Base-by-base conservation (phyloP, 2,888 invertebrate genomes). In the Rotaria socialis region DNA sequence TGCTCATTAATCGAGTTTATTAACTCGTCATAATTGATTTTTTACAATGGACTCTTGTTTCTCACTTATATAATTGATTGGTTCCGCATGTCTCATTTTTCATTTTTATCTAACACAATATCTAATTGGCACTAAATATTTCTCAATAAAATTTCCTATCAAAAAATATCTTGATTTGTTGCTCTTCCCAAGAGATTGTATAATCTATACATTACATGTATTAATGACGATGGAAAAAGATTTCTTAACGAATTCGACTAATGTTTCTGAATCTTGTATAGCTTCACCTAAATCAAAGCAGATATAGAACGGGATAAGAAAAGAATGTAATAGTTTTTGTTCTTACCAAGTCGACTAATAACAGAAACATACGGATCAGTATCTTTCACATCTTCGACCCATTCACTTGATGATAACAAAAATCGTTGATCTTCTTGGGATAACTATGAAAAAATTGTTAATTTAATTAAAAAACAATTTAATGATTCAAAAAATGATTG, bases 341-440 rank as follows among this genome's bases (percentile, higher is more conserved):
- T 27, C 47, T 47, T 80, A 80, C 80, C 80, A n/a, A 80, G 47
- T 47, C 80, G 43, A n/a, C 47, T 47, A 14, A 80, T 10, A 80
- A 80, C 80, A 24, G 80, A 80, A 10, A 80, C 47, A 47, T 80
- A 80, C 47, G 80, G 80, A 80, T 80, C 80, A 80, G 47, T 80
- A 80, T 80, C 80, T 80, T 80, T 80, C 10, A 43, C 80, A 47
- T 80, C 80, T 80, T 80, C 80, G 35, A 80, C 24, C 43, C 43
- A 80, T 80, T 80, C 80, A 80, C 43, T 80, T 19, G 80, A 80
- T 47, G 24, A 24, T 80, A 80, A 43, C n/a, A 80, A 47, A 24
- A 80, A 47, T 19, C 80, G 80, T n/a, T 80, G 80, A 80, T 80
- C 80, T 80, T 80, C 80, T 80, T 80, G 80, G 10, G 80, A 80